A percentile compares a stretch with the other conserved stretches of the same genome.
Evolutionary conservation across 1,140 invertebrate genomes (phyloP).

Genomic region (Phortica variegata): DNA sequence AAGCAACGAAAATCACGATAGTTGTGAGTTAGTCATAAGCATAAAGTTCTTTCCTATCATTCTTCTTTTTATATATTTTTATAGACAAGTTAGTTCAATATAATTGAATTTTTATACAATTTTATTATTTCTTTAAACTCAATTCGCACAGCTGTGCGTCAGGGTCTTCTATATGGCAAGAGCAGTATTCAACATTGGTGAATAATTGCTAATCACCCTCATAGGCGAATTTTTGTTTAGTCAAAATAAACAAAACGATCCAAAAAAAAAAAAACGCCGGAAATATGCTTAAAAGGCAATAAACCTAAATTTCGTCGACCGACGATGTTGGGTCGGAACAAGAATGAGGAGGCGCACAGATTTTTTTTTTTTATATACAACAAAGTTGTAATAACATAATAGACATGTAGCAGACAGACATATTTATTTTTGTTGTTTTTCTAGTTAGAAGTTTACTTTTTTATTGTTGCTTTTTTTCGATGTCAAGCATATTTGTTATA

Average conservation of each 20-base stretch:
- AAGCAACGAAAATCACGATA: constrained; percentile 32
- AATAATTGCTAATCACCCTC: no score
- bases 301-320: constrained; percentile 21
- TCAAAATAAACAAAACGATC: constrained; percentile 30
- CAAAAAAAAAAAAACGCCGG: constrained; percentile 23
- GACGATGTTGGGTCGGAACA: not conserved
- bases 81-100: no score
- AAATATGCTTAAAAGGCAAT: constrained; percentile 45
- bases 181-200: constrained; percentile 14
- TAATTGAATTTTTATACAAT: constrained; percentile 6
- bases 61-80: not conserved
- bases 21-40: not conserved
- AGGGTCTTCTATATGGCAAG: not conserved
- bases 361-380: not conserved
- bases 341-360: constrained; percentile 15
- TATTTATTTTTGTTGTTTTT: constrained; percentile 12
- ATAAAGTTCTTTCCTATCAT: not conserved
- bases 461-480: no score
- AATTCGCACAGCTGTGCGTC: not conserved
- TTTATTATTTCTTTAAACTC: not conserved
- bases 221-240: no score
- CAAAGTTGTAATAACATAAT: constrained; percentile 14
- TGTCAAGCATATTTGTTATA: constrained; percentile 7
- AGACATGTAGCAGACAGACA: constrained; percentile 27
- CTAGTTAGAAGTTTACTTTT: no score